A percentile compares a stretch with the other conserved stretches of the same genome.
These are phyloP conservation scores for Monochamus alternatus DNA, from an alignment of 2,888 invertebrate species.

Conservation along the genomic window DNA sequence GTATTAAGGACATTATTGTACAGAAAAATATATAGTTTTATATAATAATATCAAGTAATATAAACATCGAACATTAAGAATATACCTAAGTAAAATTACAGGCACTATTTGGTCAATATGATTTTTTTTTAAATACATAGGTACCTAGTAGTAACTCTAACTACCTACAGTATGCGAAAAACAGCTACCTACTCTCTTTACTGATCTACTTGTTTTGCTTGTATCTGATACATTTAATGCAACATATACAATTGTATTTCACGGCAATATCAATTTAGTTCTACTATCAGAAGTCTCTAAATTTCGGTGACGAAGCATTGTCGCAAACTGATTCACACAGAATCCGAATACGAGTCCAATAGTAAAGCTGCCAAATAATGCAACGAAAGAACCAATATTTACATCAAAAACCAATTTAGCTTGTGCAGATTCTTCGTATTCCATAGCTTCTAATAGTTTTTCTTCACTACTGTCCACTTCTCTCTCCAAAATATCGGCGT, in stretches of 20 bases:
- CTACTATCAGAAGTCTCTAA: conserved; percentile 42
- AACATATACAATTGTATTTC: neutral
- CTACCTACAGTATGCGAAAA: too few relatives aligned
- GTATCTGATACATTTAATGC: too few relatives aligned
- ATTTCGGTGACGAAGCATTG: conserved; percentile 40
- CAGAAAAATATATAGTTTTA: too few relatives aligned
- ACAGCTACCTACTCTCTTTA: too few relatives aligned
- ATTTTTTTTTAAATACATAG: too few relatives aligned
- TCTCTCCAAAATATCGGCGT: conserved; percentile 8
- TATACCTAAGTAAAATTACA: too few relatives aligned
- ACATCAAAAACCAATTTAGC: conserved; percentile 16
- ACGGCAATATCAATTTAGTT: conserved; percentile 32
- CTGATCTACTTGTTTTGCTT: too few relatives aligned
- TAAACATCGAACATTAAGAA: too few relatives aligned
- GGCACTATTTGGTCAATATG: too few relatives aligned
- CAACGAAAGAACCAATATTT: conserved; percentile 32
- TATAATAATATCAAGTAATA: too few relatives aligned
- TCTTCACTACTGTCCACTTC: neutral
- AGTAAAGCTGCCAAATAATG: conserved; percentile 39
- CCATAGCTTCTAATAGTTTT: neutral
- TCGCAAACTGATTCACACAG: conserved; percentile 41
- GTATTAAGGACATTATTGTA: too few relatives aligned
- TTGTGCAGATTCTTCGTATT: conserved; percentile 6
- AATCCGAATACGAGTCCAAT: conserved; percentile 47
- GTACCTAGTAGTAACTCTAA: too few relatives aligned